phyloP scores from a whole-genome alignment of 2,797 vertebrate species.

The Ptychadena robeensis region DNA sequence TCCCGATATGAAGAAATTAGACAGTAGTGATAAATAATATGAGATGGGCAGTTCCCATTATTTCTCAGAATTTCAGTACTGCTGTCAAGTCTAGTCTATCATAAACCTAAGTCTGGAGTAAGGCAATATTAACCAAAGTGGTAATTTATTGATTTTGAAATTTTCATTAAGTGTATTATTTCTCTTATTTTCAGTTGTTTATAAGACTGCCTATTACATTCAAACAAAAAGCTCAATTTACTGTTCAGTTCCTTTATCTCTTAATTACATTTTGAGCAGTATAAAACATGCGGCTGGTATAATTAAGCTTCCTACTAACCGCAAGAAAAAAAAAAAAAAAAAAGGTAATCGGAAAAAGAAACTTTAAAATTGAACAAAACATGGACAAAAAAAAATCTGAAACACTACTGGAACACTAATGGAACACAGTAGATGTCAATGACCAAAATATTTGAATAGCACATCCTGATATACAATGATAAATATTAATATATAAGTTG shows the following conservation, averaged over 20 bases:
- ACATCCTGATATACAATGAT: too few relatives aligned
- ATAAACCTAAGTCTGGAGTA: not conserved
- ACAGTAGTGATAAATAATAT: not conserved
- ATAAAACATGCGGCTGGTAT: constrained; percentile 5
- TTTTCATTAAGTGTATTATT: constrained; percentile 12
- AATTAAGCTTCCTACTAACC: constrained; percentile 11
- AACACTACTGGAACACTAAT: too few relatives aligned
- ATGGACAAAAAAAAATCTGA: too few relatives aligned
- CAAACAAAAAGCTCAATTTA: not conserved
- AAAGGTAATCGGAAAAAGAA: not conserved
- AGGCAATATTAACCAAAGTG: not conserved
- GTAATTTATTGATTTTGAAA: not conserved
- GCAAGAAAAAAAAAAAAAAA: not conserved
- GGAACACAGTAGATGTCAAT: too few relatives aligned
- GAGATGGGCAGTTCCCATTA: not conserved
- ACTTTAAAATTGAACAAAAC: not conserved
- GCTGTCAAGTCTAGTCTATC: not conserved
- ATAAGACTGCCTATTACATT: not conserved
- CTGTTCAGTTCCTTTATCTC: not conserved
- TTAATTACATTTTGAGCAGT: constrained; percentile 13
- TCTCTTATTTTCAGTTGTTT: not conserved
- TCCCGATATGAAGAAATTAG: too few relatives aligned
- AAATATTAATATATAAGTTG: too few relatives aligned
- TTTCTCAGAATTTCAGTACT: not conserved
- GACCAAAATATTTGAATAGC: too few relatives aligned